Percentiles rank a stretch among this genome's conserved stretches.
Conservation (phyloP, 2,113 vertebrate species). For the Microcebus murinus region DNA sequence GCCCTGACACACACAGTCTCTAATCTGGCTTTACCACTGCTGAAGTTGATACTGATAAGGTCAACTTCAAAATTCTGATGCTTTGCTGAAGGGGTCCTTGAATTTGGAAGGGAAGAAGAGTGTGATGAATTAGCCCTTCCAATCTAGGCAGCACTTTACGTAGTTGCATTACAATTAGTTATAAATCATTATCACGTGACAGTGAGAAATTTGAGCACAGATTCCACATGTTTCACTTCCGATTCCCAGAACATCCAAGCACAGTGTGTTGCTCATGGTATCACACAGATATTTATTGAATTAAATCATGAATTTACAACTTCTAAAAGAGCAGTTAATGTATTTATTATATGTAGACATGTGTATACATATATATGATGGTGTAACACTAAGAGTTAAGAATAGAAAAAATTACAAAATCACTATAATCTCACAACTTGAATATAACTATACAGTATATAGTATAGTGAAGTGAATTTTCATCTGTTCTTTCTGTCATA, state of each 20-base stretch:
- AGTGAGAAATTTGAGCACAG: conserved; percentile 10
- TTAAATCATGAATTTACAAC: not conserved
- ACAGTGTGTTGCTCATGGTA: not conserved
- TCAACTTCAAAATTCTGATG: not conserved
- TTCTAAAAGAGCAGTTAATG: not conserved
- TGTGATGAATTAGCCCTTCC: not conserved
- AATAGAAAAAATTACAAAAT: not conserved
- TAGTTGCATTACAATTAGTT: not conserved
- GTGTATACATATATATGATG: not conserved
- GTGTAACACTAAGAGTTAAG: not conserved
- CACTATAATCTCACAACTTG: not conserved
- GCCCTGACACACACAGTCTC: not conserved
- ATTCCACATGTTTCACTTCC: not conserved
- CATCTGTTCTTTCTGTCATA: not conserved
- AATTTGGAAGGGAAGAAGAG: not conserved
- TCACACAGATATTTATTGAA: not conserved
- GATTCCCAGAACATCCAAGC: not conserved
- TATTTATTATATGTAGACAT: not conserved
- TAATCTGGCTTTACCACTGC: not conserved
- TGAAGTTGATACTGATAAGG: not conserved
- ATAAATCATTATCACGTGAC: not conserved
- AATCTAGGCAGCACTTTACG: not conserved
- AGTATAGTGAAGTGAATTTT: not conserved
- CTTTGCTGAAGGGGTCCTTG: not conserved
- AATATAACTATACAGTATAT: not conserved